Conservation (phyloP, 2,888 invertebrate genomes). For the Tipula lateralis region DNA sequence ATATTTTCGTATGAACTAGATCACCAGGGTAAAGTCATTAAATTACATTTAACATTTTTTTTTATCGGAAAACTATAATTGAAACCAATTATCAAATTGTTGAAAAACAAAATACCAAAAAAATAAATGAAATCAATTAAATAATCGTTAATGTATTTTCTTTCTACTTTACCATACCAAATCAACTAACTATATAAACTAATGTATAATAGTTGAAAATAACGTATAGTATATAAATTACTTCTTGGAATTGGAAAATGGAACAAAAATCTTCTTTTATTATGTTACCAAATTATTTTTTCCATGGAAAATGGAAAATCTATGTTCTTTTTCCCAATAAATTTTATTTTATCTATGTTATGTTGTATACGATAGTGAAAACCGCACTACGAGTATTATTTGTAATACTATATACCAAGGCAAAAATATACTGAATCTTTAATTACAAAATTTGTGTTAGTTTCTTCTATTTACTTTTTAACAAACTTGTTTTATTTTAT, state of each 20-base stretch:
- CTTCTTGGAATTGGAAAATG: background rate
- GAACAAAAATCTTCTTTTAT: conserved; percentile 13
- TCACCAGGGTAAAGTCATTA: conserved; percentile 5
- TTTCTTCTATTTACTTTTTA: conserved; percentile 11
- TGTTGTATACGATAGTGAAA: background rate
- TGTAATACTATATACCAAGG: background rate
- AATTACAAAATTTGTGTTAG: conserved; percentile 19
- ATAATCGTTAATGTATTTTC: background rate
- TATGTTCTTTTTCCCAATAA: background rate
- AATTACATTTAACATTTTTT: conserved; percentile 5
- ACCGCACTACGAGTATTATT: background rate
- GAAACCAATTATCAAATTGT: background rate
- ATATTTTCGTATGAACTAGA: background rate
- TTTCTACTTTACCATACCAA: background rate
- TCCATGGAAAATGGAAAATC: background rate
- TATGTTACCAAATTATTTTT: background rate
- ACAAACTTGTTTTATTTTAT: conserved; percentile 11
- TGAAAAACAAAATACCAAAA: background rate
- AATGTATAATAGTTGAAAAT: background rate
- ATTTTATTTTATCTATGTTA: background rate
- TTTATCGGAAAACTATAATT: conserved; percentile 11
- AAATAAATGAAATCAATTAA: background rate
- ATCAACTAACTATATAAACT: background rate
- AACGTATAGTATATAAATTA: background rate
- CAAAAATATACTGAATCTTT: background rate